Conservation (phyloP, 2,888 invertebrate genomes). For the Drosophila cracens region DNA sequence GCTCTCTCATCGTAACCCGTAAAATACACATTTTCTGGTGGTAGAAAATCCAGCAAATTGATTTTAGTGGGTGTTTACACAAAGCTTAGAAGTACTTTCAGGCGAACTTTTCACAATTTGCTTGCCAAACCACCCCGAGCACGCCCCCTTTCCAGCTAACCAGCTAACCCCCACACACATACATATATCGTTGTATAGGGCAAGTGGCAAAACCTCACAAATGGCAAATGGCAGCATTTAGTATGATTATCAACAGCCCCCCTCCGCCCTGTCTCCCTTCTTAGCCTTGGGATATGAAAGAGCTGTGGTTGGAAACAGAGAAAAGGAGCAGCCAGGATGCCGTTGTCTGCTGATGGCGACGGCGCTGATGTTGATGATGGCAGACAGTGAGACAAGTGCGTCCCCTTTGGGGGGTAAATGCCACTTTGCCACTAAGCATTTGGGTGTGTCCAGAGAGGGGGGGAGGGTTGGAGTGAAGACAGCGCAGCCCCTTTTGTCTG, state of each 20-base stretch:
- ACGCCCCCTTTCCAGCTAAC: constrained; percentile 50
- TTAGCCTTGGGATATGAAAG: constrained; percentile 3
- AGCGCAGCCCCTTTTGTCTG: constrained; percentile 58
- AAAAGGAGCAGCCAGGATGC: constrained; percentile 25
- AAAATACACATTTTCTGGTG: constrained; percentile 81
- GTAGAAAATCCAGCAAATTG: constrained; percentile 82
- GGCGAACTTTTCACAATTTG: constrained; percentile 77
- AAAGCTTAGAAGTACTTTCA: constrained; percentile 77
- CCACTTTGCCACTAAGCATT: constrained; percentile 68
- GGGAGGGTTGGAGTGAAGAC: not conserved
- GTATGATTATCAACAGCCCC: constrained; percentile 74
- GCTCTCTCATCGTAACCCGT: constrained; percentile 69
- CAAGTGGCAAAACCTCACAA: constrained; percentile 82
- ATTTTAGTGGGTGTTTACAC: constrained; percentile 83
- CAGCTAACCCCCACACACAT: constrained; percentile 18
- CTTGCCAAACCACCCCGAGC: constrained; percentile 66
- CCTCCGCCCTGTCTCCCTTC: not conserved
- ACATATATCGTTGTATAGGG: constrained; percentile 58
- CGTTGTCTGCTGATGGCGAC: constrained; percentile 53
- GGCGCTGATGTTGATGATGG: constrained; percentile 61
- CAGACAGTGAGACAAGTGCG: constrained; percentile 52
- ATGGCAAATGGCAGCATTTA: constrained; percentile 83
- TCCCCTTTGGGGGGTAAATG: constrained; percentile 57
- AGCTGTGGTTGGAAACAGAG: constrained; percentile 30
- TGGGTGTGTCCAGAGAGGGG: constrained; percentile 47